Evolutionary conservation across 1,140 invertebrate genomes (phyloP).

Genomic region (Theocolax elegans): DNA sequence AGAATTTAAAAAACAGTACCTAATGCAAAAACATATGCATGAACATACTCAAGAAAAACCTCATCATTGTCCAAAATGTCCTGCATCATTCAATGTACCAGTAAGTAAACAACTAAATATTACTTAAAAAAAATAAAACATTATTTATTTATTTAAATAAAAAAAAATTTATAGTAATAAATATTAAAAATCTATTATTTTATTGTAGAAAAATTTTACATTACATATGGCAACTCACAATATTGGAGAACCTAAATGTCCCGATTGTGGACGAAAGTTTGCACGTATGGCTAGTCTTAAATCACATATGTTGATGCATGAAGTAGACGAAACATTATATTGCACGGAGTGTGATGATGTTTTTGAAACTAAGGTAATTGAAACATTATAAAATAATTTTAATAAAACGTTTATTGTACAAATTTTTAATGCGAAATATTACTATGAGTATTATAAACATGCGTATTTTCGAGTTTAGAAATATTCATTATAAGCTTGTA

Average conservation of each 20-base stretch:
- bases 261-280: conserved; percentile 74
- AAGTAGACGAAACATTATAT: conserved; percentile 76
- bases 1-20: conserved; percentile 68
- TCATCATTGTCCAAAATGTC: conserved; percentile 72
- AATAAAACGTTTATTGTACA: too few species aligned
- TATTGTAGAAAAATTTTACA: conserved; percentile 68
- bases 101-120: conserved; percentile 49
- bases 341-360: conserved; percentile 78
- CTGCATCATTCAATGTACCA: conserved; percentile 74
- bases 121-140: conserved; percentile 24
- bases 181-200: too few species aligned
- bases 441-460: too few species aligned
- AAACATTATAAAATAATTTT: too few species aligned
- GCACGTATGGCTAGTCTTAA: conserved; percentile 77
- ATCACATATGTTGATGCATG: conserved; percentile 77
- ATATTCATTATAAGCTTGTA: too few species aligned
- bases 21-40: conserved; percentile 69
- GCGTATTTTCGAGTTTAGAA: too few species aligned
- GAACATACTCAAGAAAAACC: conserved; percentile 75
- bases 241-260: conserved; percentile 71
- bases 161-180: too few species aligned
- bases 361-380: conserved; percentile 73
- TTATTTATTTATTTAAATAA: too few species aligned
- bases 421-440: too few species aligned
- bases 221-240: conserved; percentile 74